A percentile compares a stretch with the other conserved stretches of the same genome.
Evolutionary conservation across 2,113 vertebrate genomes (phyloP).

Genomic region (Tringa solitaria): DNA sequence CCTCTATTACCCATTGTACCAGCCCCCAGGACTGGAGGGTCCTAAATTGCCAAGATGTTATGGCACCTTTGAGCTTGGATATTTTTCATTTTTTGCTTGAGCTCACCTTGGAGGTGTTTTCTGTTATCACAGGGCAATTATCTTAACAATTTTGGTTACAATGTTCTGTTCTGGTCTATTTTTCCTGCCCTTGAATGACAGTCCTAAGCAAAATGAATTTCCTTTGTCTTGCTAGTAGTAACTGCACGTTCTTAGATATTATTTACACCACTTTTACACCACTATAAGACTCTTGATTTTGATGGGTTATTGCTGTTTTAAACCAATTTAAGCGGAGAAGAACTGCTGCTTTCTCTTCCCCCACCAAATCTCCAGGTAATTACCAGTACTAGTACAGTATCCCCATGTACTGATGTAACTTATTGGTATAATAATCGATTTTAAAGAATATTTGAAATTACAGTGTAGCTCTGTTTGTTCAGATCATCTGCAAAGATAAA

Average conservation of each 20-base stretch:
- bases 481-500: background rate
- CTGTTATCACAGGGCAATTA: background rate
- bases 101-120: background rate
- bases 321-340: background rate
- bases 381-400: background rate
- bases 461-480: background rate
- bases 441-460: background rate
- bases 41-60: too few species aligned
- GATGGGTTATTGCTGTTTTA: background rate
- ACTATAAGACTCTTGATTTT: background rate
- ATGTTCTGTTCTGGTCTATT: background rate
- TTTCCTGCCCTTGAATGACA: background rate
- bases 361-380: background rate
- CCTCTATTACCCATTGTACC: too few species aligned
- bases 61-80: rapidly evolving
- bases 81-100: background rate
- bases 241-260: background rate
- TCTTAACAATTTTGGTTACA: background rate
- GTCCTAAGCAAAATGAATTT: background rate
- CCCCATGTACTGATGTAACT: background rate
- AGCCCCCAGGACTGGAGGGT: too few species aligned
- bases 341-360: background rate
- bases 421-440: background rate
- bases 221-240: background rate
- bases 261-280: background rate